Evolutionary conservation across 2,113 vertebrate genomes (phyloP), one percentile per base, ranked within the genome.

Genomic region (Danio rerio): DNA sequence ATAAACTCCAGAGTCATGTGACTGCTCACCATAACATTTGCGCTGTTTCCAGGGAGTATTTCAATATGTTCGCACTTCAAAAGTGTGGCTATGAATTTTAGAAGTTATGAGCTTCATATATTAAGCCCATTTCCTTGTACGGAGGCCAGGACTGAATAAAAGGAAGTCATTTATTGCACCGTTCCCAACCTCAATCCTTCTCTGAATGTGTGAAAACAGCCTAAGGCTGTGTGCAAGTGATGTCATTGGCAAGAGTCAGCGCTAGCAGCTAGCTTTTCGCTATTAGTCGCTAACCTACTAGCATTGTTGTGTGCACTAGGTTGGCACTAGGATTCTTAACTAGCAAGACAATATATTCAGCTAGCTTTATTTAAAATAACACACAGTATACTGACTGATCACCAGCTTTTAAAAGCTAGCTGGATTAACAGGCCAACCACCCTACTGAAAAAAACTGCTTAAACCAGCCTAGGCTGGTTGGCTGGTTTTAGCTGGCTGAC

Each of bases 21-120:
- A 42, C 53, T 59, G 42, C 40, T 74, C 52, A 59, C 11, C 42
- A 59, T 45, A 59, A 59, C 55, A 59, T n/a, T 45, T 59, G 53
- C 53, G 20, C 40, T 66, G 49, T 16, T 42, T 72, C 21, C 20
- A 43, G n/a, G 53, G 72, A 74, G 50, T 16, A 55, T 42, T 55
- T 73, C 53, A 58, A 42, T 45, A 59, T 58, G 10, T 59, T 75
- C 13, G 5, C 11, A 59, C 42, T 58, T 74, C 16, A 12, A 20
- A 40, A n/a, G 50, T 55, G 10, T 21, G 55, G 20, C 31, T 55
- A 72, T 72, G 50, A 40, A 55, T 72, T 72, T 72, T 5, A 69
- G 9, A 69, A 47, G 65, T 69, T 69, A 69, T 47, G 65, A 69
- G 65, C 65, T 47, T 47, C 65, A 69, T 69, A 47, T 47, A 69